phyloP scores from a whole-genome alignment of 1,140 invertebrate genomes.

The Plectus sambesii region DNA sequence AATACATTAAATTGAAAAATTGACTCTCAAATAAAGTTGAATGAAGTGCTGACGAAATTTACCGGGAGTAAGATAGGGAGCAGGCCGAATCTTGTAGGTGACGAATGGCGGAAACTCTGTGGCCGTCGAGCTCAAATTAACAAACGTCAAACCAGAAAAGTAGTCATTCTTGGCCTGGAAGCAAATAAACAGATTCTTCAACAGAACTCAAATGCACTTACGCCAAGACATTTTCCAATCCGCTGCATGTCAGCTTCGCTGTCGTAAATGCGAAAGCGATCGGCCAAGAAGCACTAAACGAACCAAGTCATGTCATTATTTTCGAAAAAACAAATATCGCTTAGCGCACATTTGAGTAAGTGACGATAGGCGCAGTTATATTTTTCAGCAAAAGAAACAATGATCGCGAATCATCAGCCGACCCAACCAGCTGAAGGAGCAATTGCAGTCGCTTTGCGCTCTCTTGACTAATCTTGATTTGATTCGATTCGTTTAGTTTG shows the following conservation, averaged over 20 bases:
- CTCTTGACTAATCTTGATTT: not conserved
- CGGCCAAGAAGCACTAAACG: slow-evolving; percentile 53
- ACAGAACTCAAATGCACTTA: slow-evolving; percentile 10
- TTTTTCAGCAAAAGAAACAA: too few species aligned
- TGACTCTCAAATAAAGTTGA: slow-evolving; percentile 18
- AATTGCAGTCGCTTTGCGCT: not conserved
- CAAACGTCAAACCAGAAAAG: slow-evolving; percentile 29
- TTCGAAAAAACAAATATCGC: too few species aligned
- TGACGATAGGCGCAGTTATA: too few species aligned
- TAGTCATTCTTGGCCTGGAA: slow-evolving; percentile 23
- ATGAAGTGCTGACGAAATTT: slow-evolving; percentile 12
- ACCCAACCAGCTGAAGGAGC: slow-evolving; percentile 7
- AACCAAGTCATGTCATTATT: too few species aligned
- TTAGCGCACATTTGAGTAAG: too few species aligned
- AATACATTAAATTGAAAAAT: slow-evolving; percentile 38
- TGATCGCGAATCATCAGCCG: slow-evolving; percentile 8
- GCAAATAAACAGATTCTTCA: slow-evolving; percentile 27
- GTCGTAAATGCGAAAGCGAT: slow-evolving; percentile 52
- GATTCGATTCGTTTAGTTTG: slow-evolving; percentile 10
- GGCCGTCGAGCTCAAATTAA: slow-evolving; percentile 11
- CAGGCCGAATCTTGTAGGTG: slow-evolving; percentile 37
- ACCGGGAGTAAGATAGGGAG: slow-evolving; percentile 29
- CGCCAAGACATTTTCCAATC: slow-evolving; percentile 19
- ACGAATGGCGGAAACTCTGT: slow-evolving; percentile 16
- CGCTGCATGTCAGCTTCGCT: slow-evolving; percentile 48